These are phyloP conservation scores for Adoxophyes honmai DNA, from an alignment of 1,140 invertebrate species.

Conservation along the genomic window DNA sequence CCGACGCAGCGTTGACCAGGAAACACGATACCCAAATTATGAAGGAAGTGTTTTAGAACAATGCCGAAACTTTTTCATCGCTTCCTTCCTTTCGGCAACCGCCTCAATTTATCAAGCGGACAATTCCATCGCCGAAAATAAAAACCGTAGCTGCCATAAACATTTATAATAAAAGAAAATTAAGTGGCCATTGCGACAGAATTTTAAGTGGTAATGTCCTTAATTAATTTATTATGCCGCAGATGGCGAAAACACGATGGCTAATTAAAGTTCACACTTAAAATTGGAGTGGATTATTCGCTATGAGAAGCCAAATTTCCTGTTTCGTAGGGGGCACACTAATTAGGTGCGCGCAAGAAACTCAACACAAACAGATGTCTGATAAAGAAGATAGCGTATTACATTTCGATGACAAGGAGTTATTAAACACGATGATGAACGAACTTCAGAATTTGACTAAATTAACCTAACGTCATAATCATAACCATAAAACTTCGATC, in stretches of 20 bases:
- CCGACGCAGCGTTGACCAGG: constrained; percentile 24
- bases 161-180: constrained; percentile 15
- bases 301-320: constrained; percentile 1
- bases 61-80: constrained; percentile 39
- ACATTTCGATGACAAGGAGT: too few relatives aligned
- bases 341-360: constrained; percentile 4
- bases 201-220: constrained; percentile 1
- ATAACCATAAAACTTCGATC: too few relatives aligned
- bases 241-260: not conserved
- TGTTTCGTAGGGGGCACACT: not conserved
- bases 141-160: constrained; percentile 9
- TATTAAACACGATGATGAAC: too few relatives aligned
- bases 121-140: constrained; percentile 24
- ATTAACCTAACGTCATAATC: too few relatives aligned
- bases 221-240: not conserved
- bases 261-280: not conserved
- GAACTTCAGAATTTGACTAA: too few relatives aligned
- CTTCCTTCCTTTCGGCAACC: constrained; percentile 33
- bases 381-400: too few relatives aligned
- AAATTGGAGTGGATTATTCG: not conserved
- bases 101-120: constrained; percentile 37
- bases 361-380: constrained; percentile 1
- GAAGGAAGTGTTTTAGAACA: constrained; percentile 43
- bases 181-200: constrained; percentile 5
- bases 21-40: constrained; percentile 52